phyloP scores from a whole-genome alignment of 1,140 invertebrate genomes.

The Drosophila paulistorum region DNA sequence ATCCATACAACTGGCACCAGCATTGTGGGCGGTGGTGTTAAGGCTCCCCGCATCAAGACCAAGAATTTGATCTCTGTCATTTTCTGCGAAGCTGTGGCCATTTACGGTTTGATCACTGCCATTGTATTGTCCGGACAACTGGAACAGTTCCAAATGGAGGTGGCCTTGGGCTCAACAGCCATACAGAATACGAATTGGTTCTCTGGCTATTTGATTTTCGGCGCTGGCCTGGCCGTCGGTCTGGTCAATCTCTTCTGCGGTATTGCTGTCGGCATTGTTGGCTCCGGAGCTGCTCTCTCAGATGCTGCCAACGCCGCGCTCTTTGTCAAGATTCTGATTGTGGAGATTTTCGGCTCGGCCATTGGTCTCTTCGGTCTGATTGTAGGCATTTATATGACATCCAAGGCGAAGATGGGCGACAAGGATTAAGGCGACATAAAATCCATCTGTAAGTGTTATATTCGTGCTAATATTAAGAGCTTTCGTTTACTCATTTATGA shows the following conservation, averaged over 20 bases:
- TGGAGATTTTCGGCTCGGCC: constrained; percentile 99
- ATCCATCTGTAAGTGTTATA: constrained; percentile 42
- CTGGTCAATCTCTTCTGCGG: constrained; percentile 98
- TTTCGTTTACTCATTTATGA: too few species aligned
- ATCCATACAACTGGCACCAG: constrained; percentile 98
- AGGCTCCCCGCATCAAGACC: constrained; percentile 99
- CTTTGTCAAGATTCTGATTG: constrained; percentile 98
- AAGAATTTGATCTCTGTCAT: constrained; percentile 99
- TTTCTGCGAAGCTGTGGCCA: constrained; percentile 99
- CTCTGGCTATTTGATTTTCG: constrained; percentile 96
- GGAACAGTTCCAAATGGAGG: constrained; percentile 84
- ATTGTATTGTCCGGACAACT: constrained; percentile 96
- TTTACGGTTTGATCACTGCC: constrained; percentile 99
- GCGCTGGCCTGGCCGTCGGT: constrained; percentile 96
- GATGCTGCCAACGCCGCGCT: constrained; percentile 97
- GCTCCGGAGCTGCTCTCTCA: constrained; percentile 96
- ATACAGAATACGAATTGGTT: constrained; percentile 87
- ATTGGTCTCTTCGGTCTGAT: constrained; percentile 99
- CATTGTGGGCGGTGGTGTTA: constrained; percentile 98
- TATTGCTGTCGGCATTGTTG: constrained; percentile 97
- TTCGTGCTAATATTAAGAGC: neutral
- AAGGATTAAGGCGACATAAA: constrained; percentile 63
- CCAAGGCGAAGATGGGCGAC: constrained; percentile 86
- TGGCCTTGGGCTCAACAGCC: constrained; percentile 40
- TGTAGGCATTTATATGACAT: constrained; percentile 96